These are phyloP conservation scores for Steromphala cineraria DNA, from an alignment of 2,888 invertebrate species.

Conservation along the genomic window DNA sequence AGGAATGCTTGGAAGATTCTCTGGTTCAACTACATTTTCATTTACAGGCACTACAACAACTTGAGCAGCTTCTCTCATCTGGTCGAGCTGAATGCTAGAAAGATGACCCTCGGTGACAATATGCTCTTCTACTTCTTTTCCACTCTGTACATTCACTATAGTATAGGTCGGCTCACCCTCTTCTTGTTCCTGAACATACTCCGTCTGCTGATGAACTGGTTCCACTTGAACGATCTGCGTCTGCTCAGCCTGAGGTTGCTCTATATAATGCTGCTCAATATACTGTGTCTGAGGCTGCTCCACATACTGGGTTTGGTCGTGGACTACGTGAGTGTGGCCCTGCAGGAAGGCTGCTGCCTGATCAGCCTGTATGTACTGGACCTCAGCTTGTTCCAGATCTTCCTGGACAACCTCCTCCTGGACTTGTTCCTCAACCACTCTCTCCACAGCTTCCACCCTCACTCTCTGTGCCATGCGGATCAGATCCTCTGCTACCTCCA, in stretches of 20 bases:
- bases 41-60: background rate
- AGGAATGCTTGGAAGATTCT: background rate
- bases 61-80: background rate
- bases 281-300: background rate
- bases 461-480: constrained; percentile 12
- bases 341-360: background rate
- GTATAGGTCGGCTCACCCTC: background rate
- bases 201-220: background rate
- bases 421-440: background rate
- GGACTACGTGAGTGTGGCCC: background rate
- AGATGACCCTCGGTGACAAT: background rate
- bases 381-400: background rate
- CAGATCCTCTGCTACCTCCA: constrained; percentile 10
- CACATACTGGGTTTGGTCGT: background rate
- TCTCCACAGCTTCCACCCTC: background rate
- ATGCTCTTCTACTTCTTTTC: background rate
- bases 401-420: constrained; percentile 2
- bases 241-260: background rate
- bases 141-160: background rate
- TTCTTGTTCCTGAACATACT: background rate
- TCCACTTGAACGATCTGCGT: background rate
- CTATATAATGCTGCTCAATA: background rate
- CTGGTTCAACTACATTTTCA: background rate
- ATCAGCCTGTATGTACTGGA: background rate
- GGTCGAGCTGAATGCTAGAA: background rate